A percentile compares a stretch with the other conserved stretches of the same genome.
These are phyloP conservation scores for Bryconaethiops microstoma DNA, from an alignment of 2,797 vertebrate genomes.

Conservation along the genomic window DNA sequence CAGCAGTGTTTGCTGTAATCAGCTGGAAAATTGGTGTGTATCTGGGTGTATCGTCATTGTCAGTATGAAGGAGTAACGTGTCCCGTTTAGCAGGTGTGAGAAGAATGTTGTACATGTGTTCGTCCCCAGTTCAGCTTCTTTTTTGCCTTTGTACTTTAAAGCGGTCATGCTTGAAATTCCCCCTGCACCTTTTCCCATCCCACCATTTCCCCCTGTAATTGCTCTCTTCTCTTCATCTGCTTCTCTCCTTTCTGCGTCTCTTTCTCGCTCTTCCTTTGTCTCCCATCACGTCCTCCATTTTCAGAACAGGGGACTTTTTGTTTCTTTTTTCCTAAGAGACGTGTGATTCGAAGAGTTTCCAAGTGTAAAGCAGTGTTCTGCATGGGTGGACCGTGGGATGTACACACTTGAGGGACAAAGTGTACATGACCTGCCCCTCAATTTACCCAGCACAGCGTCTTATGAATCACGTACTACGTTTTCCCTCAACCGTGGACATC, in stretches of 20 bases:
- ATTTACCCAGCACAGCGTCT: background rate
- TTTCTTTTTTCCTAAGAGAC: background rate
- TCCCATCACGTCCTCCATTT: background rate
- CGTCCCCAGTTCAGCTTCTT: constrained; percentile 29
- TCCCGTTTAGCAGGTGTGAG: constrained; percentile 39
- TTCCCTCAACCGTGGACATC: background rate
- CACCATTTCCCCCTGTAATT: background rate
- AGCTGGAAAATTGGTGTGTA: constrained; percentile 40
- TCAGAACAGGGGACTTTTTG: background rate
- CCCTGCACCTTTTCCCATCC: background rate
- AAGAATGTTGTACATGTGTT: constrained; percentile 43
- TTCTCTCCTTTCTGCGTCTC: background rate
- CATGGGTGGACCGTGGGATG: background rate
- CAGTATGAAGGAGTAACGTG: constrained; percentile 24
- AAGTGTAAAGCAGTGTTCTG: background rate
- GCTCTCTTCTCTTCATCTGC: background rate
- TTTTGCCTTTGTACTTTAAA: constrained; percentile 1
- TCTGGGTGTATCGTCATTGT: constrained; percentile 31
- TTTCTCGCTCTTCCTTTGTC: background rate
- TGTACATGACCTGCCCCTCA: background rate
- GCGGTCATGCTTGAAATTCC: background rate
- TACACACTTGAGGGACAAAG: constrained; percentile 6
- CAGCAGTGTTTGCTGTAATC: constrained; percentile 51
- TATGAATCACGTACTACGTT: constrained; percentile 7
- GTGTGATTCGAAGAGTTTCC: background rate